These are phyloP conservation scores for Dunckerocampus dactyliophorus DNA, from an alignment of 2,113 vertebrate species.

Conservation along the genomic window DNA sequence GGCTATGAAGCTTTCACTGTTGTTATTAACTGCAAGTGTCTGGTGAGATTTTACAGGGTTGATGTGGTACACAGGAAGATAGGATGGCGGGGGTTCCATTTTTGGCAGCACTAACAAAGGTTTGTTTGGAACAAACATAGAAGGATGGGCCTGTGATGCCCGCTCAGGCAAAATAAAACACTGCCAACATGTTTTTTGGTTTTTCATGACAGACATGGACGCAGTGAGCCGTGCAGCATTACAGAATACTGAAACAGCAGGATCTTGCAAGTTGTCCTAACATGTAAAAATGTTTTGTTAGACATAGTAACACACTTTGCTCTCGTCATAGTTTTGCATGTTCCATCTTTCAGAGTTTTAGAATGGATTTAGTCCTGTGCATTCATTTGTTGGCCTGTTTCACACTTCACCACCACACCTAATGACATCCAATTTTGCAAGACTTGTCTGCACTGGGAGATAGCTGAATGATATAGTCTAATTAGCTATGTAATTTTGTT, in stretches of 20 bases:
- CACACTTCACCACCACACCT: slow-evolving; percentile 19
- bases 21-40: slow-evolving; percentile 17
- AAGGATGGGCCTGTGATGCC: slow-evolving; percentile 25
- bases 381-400: slow-evolving; percentile 27
- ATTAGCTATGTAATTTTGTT: slow-evolving; percentile 39
- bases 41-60: slow-evolving; percentile 23
- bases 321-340: slow-evolving; percentile 5
- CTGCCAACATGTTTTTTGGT: slow-evolving; percentile 13
- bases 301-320: neutral
- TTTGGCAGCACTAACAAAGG: slow-evolving; percentile 27
- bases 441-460: slow-evolving; percentile 19
- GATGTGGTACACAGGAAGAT: slow-evolving; percentile 27
- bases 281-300: neutral
- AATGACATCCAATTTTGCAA: slow-evolving; percentile 26
- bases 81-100: slow-evolving; percentile 31
- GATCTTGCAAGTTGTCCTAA: neutral
- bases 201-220: slow-evolving; percentile 5
- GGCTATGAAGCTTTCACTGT: slow-evolving; percentile 6
- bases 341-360: neutral
- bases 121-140: slow-evolving; percentile 50
- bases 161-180: slow-evolving; percentile 30
- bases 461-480: slow-evolving; percentile 12
- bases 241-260: slow-evolving; percentile 1
- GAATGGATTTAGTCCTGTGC: neutral
- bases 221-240: neutral